Evolutionary conservation across 2,888 invertebrate genomes (phyloP).

Genomic region (Patella caerulea): DNA sequence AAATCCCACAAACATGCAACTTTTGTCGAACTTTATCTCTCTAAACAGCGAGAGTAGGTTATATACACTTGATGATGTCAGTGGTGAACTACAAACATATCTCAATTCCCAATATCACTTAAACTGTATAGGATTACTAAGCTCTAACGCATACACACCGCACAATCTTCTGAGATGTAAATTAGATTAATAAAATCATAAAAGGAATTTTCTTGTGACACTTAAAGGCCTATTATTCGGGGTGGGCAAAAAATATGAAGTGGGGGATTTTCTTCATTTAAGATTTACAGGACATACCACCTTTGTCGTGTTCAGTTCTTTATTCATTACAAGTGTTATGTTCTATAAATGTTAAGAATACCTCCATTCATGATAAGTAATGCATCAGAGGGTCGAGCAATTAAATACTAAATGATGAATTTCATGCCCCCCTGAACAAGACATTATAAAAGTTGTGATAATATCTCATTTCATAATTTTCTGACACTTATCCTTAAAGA

Average conservation of each 20-base stretch:
- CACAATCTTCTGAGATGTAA: conserved; percentile 4
- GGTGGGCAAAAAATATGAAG: neutral
- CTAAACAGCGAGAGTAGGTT: no score
- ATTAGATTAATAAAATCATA: conserved; percentile 1
- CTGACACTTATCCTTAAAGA: no score
- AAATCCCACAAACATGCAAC: no score
- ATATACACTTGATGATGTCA: neutral
- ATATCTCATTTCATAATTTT: no score
- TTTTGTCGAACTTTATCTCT: no score
- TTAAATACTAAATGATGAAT: conserved; percentile 7
- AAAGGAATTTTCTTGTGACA: conserved; percentile 1
- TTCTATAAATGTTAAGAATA: neutral
- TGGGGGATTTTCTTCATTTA: neutral
- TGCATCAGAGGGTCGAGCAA: neutral
- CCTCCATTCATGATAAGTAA: neutral
- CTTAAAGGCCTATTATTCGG: neutral
- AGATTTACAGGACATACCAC: neutral
- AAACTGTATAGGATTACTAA: conserved; percentile 10
- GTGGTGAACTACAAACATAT: conserved; percentile 5
- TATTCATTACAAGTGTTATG: neutral
- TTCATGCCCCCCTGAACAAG: conserved; percentile 2
- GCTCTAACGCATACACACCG: neutral
- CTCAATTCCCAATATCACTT: conserved; percentile 1
- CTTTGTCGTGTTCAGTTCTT: neutral
- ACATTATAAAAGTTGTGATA: neutral